These are phyloP conservation scores for Sebastes iracundus DNA, from an alignment of 2,797 vertebrate species.

Conservation along the genomic window DNA sequence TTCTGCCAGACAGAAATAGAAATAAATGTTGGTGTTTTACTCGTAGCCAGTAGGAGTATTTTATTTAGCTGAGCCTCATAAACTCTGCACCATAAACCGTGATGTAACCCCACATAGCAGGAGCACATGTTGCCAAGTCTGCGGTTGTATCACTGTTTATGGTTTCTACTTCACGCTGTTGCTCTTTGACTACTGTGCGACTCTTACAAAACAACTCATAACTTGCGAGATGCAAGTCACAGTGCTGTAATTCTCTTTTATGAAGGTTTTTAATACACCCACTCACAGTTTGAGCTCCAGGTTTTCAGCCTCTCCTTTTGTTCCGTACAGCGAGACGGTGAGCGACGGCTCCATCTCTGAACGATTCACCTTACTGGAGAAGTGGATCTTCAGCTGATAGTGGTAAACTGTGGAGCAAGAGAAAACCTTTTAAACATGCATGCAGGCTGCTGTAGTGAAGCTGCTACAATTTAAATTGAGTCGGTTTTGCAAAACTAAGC, in stretches of 20 bases:
- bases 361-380: constrained; percentile 71
- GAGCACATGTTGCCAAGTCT: neutral
- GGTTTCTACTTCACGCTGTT: neutral
- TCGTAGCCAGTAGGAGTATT: neutral
- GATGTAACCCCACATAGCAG: neutral
- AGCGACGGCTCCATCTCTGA: constrained; percentile 76
- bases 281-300: constrained; percentile 82
- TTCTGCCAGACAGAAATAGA: constrained; percentile 52
- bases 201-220: constrained; percentile 27
- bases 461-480: neutral
- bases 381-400: constrained; percentile 86
- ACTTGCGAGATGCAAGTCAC: constrained; percentile 10
- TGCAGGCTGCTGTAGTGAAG: neutral
- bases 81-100: constrained; percentile 29
- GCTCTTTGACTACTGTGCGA: neutral
- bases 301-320: constrained; percentile 77
- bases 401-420: constrained; percentile 78
- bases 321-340: constrained; percentile 79
- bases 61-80: neutral
- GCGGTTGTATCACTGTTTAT: constrained; percentile 7
- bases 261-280: neutral
- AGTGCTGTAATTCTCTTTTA: neutral
- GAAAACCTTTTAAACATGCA: neutral
- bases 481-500: neutral
- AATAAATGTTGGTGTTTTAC: neutral